phyloP scores from a whole-genome alignment of 2,113 vertebrate genomes.

The Cromileptes altivelis region DNA sequence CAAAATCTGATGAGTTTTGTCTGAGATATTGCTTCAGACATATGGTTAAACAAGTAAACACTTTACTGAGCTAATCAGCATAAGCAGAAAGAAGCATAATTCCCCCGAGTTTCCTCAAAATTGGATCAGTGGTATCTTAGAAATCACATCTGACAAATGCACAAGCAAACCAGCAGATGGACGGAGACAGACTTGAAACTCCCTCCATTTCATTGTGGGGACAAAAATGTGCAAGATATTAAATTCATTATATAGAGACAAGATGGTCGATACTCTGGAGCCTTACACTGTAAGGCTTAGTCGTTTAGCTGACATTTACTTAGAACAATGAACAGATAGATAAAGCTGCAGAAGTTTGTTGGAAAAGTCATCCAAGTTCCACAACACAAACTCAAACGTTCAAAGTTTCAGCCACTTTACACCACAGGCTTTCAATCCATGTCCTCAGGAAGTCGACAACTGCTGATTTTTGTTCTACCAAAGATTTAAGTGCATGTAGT shows the following conservation, averaged over 20 bases:
- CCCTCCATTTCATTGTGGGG: constrained; percentile 39
- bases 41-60: constrained; percentile 46
- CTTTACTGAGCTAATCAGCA: neutral
- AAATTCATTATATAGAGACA: constrained; percentile 29
- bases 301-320: constrained; percentile 61
- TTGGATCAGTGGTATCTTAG: constrained; percentile 54
- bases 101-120: constrained; percentile 43
- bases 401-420: constrained; percentile 9
- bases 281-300: constrained; percentile 22
- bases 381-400: constrained; percentile 23
- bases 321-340: constrained; percentile 27
- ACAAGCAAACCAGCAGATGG: constrained; percentile 48
- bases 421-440: neutral
- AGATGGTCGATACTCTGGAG: constrained; percentile 26
- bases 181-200: constrained; percentile 27
- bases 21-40: constrained; percentile 19
- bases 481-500: neutral
- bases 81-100: constrained; percentile 16
- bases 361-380: neutral
- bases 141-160: constrained; percentile 59
- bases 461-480: neutral
- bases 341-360: constrained; percentile 8
- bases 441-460: neutral
- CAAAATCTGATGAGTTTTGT: constrained; percentile 15
- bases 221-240: constrained; percentile 39